Evolutionary conservation across 92 coral and sea anemone genomes (phyloP).

Genomic region (Epizoanthus rinbou): DNA sequence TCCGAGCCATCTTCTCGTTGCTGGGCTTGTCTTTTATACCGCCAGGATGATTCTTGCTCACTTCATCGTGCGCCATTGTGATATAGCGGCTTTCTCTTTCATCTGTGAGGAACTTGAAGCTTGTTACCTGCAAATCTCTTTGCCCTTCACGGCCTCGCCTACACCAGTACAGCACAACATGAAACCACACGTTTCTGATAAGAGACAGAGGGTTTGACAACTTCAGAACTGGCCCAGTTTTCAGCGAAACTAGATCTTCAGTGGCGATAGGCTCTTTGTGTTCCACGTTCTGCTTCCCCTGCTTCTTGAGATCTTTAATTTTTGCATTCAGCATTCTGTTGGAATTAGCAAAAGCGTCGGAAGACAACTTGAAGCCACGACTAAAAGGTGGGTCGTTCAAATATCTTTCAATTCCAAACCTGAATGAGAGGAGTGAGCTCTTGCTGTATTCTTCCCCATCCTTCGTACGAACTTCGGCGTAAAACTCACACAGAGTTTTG

Average conservation of each 20-base stretch:
- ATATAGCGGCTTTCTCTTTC: conserved; percentile 7
- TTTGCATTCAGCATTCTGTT: conserved; percentile 52
- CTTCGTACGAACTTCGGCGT: conserved; percentile 41
- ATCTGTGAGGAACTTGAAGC: conserved; percentile 37
- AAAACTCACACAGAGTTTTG: conserved; percentile 36
- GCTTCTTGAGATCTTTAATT: conserved; percentile 40
- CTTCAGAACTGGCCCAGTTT: conserved; percentile 27
- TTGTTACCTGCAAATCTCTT: conserved; percentile 5
- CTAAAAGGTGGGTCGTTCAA: conserved; percentile 46
- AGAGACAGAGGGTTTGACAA: conserved; percentile 45
- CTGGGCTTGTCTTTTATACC: conserved; percentile 43
- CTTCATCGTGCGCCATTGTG: conserved; percentile 51
- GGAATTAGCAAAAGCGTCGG: conserved; percentile 43
- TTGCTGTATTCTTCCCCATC: conserved; percentile 60
- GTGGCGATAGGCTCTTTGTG: conserved; percentile 49
- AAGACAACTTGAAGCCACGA: conserved; percentile 30
- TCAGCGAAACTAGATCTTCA: conserved; percentile 47
- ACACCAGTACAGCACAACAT: conserved; percentile 35
- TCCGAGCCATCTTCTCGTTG: conserved; percentile 51
- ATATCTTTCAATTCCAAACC: conserved; percentile 41
- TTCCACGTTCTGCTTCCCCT: conserved; percentile 58
- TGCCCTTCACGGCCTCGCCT: conserved; percentile 42
- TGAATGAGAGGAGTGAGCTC: conserved; percentile 30
- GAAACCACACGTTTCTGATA: conserved; percentile 47
- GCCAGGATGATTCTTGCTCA: conserved; percentile 47